These are phyloP conservation scores for Orestias chungarensis DNA, from an alignment of 2,797 vertebrate species.

Conservation along the genomic window DNA sequence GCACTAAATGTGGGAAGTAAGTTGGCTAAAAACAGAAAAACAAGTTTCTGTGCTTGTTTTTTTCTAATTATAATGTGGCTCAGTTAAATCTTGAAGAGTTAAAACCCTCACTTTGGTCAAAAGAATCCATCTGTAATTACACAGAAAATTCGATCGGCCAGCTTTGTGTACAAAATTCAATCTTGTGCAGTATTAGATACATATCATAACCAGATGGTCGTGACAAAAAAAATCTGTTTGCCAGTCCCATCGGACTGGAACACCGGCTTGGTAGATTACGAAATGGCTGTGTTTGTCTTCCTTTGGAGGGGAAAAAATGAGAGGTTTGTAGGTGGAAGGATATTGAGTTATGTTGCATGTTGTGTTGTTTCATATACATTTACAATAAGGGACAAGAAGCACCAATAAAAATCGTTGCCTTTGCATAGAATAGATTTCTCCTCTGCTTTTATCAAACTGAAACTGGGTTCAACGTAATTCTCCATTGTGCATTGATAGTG, in stretches of 20 bases:
- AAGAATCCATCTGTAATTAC: conserved; percentile 61
- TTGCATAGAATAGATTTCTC: conserved; percentile 6
- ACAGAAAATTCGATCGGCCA: conserved; percentile 54
- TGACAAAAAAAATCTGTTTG: conserved; percentile 23
- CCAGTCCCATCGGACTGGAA: conserved; percentile 21
- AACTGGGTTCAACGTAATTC: conserved; percentile 19
- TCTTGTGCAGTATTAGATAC: conserved; percentile 42
- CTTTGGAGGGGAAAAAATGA: conserved; percentile 61
- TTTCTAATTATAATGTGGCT: conserved; percentile 27
- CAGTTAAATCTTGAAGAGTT: conserved; percentile 37
- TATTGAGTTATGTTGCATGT: conserved; percentile 76
- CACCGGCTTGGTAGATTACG: conserved; percentile 17
- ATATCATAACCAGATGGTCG: conserved; percentile 40
- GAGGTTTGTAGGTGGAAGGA: conserved; percentile 78
- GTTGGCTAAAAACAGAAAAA: conserved; percentile 20
- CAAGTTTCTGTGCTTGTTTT: conserved; percentile 8
- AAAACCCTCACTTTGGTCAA: conserved; percentile 51
- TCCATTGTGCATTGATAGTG: background rate
- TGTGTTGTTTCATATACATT: conserved; percentile 51
- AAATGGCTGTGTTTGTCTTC: conserved; percentile 46
- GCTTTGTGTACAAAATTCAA: conserved; percentile 45
- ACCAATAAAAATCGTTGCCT: conserved; percentile 34
- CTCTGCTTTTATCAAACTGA: conserved; percentile 29
- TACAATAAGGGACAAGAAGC: conserved; percentile 31
- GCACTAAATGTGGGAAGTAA: background rate